Conservation (phyloP, 2,888 invertebrate genomes). For the Pegoplata infirma region DNA sequence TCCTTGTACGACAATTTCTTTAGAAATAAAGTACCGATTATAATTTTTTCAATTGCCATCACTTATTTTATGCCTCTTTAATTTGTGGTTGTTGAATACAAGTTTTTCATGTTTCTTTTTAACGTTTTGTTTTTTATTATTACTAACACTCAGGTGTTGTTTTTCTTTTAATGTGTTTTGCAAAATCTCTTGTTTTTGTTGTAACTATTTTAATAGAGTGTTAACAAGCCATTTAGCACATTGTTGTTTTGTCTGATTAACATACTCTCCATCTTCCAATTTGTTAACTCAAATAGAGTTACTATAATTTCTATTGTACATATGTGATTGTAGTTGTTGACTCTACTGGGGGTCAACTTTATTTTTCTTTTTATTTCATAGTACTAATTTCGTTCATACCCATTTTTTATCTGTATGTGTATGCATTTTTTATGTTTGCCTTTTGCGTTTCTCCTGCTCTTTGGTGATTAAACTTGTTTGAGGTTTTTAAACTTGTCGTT, state of each 20-base stretch:
- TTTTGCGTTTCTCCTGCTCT: not conserved
- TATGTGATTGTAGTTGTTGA: not conserved
- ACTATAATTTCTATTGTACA: not conserved
- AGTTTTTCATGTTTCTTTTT: conserved; percentile 30
- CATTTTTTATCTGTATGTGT: not conserved
- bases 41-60: not conserved
- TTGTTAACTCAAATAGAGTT: conserved; percentile 21
- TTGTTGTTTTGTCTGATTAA: conserved; percentile 35
- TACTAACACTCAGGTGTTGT: conserved; percentile 31
- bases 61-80: not conserved
- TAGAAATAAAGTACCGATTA: too few species aligned
- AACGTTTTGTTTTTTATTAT: not conserved
- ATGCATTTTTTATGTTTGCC: conserved; percentile 11
- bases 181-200: conserved; percentile 26
- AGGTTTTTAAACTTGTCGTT: conserved; percentile 4
- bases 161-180: not conserved
- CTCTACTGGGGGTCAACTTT: conserved; percentile 19
- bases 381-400: not conserved
- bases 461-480: conserved; percentile 1
- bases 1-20: too few species aligned
- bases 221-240: conserved; percentile 49
- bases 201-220: conserved; percentile 43
- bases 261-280: conserved; percentile 29
- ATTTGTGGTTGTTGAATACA: not conserved
- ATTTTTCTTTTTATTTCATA: too few species aligned